Conservation (phyloP, 2,797 vertebrate genomes). For the Phalanger gymnotis region DNA sequence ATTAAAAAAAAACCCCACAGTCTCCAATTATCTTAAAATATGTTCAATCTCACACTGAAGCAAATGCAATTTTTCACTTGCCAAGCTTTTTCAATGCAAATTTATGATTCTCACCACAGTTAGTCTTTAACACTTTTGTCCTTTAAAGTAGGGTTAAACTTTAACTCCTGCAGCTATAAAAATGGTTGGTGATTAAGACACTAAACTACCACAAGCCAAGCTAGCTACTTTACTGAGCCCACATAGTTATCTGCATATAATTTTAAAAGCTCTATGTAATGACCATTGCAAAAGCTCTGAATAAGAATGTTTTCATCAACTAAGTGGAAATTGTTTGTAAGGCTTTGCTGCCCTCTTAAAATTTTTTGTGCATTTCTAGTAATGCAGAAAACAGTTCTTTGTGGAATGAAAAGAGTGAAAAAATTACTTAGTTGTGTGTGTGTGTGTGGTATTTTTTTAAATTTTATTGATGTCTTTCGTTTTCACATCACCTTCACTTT, state of each 20-base stretch:
- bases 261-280: constrained; percentile 32
- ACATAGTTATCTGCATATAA: not conserved
- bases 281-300: not conserved
- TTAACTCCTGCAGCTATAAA: not conserved
- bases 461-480: too few relatives aligned
- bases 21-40: constrained; percentile 65
- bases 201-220: constrained; percentile 6
- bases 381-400: not conserved
- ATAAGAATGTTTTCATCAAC: not conserved
- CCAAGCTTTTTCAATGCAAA: constrained; percentile 45
- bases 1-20: constrained; percentile 51
- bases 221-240: not conserved
- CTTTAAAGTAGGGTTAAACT: constrained; percentile 37
- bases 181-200: constrained; percentile 54
- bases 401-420: not conserved
- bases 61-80: constrained; percentile 53
- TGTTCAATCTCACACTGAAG: constrained; percentile 39
- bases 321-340: constrained; percentile 26
- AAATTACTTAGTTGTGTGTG: not conserved
- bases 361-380: not conserved
- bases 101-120: not conserved
- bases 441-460: too few relatives aligned
- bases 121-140: constrained; percentile 36
- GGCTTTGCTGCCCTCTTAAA: not conserved
- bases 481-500: too few relatives aligned